Evolutionary conservation across 2,888 invertebrate species (phyloP).

Genomic region (Oligia strigilis): DNA sequence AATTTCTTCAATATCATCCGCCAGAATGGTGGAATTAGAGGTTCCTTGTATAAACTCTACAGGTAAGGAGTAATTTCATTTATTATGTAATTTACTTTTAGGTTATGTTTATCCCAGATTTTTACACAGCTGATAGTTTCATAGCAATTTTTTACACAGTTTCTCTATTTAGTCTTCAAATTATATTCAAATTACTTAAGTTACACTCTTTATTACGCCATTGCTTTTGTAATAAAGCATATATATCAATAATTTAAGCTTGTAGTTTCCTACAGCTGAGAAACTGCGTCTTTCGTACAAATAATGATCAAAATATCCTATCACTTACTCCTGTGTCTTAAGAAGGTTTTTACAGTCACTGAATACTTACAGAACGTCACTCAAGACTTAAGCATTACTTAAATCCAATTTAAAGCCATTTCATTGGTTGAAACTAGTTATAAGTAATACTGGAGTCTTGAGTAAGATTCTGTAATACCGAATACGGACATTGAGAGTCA

Average conservation of each 20-base stretch:
- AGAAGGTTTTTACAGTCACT: too few relatives aligned
- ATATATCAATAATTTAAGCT: background rate
- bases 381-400: background rate
- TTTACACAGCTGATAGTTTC: slow-evolving; percentile 17
- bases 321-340: background rate
- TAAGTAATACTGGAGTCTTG: background rate
- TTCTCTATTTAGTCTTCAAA: background rate
- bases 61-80: slow-evolving; percentile 89
- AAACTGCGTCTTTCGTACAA: background rate
- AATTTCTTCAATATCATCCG: slow-evolving; percentile 92
- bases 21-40: slow-evolving; percentile 93
- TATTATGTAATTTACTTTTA: slow-evolving; percentile 83
- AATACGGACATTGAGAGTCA: too few relatives aligned
- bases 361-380: background rate
- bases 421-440: background rate
- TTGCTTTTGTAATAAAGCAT: background rate
- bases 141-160: background rate
- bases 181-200: background rate
- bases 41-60: slow-evolving; percentile 92
- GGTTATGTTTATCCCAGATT: slow-evolving; percentile 74
- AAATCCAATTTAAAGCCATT: background rate
- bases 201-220: too few relatives aligned
- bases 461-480: background rate
- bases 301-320: background rate
- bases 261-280: background rate